Evolutionary conservation across 2,113 vertebrate species (phyloP).

Genomic region (Aphelocoma coerulescens): DNA sequence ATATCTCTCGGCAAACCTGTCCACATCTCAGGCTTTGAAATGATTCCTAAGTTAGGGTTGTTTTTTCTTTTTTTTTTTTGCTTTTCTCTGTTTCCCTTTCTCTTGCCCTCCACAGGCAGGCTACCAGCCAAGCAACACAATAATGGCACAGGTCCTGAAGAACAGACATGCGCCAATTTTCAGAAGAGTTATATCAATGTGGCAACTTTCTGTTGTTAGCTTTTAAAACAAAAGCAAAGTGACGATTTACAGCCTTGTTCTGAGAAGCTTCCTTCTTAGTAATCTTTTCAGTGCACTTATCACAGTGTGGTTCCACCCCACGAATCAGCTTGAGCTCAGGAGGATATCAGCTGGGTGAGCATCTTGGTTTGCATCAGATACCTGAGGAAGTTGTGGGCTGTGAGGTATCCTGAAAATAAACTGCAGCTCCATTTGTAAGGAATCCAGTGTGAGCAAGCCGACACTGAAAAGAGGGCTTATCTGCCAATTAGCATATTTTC

Average conservation of each 20-base stretch:
- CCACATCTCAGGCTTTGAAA: conserved; percentile 27
- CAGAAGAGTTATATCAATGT: not conserved
- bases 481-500: not conserved
- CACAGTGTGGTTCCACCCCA: not conserved
- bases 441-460: not conserved
- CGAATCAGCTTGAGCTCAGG: not conserved
- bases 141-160: not conserved
- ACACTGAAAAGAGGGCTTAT: not conserved
- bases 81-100: not conserved
- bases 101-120: not conserved
- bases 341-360: not conserved
- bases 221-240: not conserved
- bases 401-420: conserved; percentile 1
- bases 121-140: not conserved
- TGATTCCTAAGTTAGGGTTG: not conserved
- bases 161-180: not conserved
- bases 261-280: conserved; percentile 7
- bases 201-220: not conserved
- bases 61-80: not conserved
- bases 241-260: not conserved
- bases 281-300: conserved; percentile 15
- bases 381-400: conserved; percentile 25
- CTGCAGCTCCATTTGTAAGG: not conserved
- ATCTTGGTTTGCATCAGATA: not conserved
- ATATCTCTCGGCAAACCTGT: conserved; percentile 46